Evolutionary conservation across 2,797 vertebrate species (phyloP).

Genomic region (Micrastur ruficollis): DNA sequence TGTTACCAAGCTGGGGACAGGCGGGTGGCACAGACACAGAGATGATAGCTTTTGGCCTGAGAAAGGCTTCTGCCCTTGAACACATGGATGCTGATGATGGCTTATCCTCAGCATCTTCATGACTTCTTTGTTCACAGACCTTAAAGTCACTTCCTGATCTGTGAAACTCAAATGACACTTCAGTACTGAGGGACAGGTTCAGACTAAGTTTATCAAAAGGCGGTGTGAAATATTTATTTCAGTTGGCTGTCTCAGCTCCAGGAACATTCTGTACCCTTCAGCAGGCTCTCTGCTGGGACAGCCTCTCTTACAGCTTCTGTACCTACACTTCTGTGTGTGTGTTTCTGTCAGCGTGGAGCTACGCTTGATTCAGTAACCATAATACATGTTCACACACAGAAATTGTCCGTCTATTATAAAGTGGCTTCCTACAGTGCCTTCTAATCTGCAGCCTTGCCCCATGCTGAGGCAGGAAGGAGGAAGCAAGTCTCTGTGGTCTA

Average conservation of each 20-base stretch:
- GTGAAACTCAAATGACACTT: background rate
- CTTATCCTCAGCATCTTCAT: background rate
- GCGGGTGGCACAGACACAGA: background rate
- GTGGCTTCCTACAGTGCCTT: background rate
- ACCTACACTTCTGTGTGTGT: background rate
- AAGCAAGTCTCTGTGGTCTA: background rate
- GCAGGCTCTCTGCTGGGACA: background rate
- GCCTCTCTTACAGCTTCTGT: background rate
- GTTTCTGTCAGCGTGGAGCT: background rate
- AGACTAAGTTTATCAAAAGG: background rate
- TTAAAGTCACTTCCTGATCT: background rate
- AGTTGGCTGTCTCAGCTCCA: background rate
- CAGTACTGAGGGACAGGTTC: background rate
- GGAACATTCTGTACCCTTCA: background rate
- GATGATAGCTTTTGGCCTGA: background rate
- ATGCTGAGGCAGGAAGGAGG: background rate
- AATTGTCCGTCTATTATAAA: background rate
- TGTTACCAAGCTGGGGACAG: background rate
- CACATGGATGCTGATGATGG: fast-evolving
- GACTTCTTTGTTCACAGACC: background rate
- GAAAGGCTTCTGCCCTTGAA: background rate
- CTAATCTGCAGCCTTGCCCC: background rate
- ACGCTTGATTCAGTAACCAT: background rate
- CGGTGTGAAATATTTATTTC: background rate
- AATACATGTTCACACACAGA: background rate